A percentile compares a stretch with the other conserved stretches of the same genome.
Conservation (phyloP, 2,888 invertebrate genomes). For the Xanthorhoe designata region DNA sequence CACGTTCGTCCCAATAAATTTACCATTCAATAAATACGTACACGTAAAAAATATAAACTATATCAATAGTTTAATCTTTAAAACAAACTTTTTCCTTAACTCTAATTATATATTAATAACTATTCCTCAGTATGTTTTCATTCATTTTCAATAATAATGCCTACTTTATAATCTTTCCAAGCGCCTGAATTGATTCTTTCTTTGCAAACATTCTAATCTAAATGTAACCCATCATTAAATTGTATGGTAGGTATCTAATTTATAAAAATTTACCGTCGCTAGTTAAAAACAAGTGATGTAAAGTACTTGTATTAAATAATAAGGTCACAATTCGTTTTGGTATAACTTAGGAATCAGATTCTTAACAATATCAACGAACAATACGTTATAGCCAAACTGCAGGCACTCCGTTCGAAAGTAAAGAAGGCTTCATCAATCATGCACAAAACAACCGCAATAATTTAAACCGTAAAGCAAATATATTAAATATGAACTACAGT, state of each 20-base stretch:
- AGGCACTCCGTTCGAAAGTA: slow-evolving; percentile 79
- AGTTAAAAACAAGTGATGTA: slow-evolving; percentile 59
- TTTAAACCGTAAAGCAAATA: slow-evolving; percentile 82
- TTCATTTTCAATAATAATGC: slow-evolving; percentile 82
- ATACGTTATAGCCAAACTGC: slow-evolving; percentile 60
- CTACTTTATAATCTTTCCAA: slow-evolving; percentile 85
- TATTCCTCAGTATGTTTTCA: slow-evolving; percentile 83
- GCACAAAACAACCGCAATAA: slow-evolving; percentile 78
- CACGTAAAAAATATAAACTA: slow-evolving; percentile 86
- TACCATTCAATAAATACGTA: slow-evolving; percentile 86
- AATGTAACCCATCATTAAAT: slow-evolving; percentile 67
- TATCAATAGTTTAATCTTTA: slow-evolving; percentile 86
- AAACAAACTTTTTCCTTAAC: slow-evolving; percentile 81
- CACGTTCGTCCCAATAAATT: slow-evolving; percentile 84
- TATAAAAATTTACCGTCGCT: slow-evolving; percentile 73
- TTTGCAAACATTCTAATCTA: slow-evolving; percentile 75
- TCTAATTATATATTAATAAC: slow-evolving; percentile 85
- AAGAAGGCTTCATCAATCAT: slow-evolving; percentile 76
- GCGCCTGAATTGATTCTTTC: slow-evolving; percentile 76
- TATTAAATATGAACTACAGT: slow-evolving; percentile 84
- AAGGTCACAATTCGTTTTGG: slow-evolving; percentile 66
- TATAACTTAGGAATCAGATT: slow-evolving; percentile 64
- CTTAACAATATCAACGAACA: slow-evolving; percentile 60
- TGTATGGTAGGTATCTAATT: slow-evolving; percentile 68
- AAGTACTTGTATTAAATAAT: slow-evolving; percentile 53